Evolutionary conservation across 2,113 vertebrate species (phyloP).

Genomic region (Indri indri): DNA sequence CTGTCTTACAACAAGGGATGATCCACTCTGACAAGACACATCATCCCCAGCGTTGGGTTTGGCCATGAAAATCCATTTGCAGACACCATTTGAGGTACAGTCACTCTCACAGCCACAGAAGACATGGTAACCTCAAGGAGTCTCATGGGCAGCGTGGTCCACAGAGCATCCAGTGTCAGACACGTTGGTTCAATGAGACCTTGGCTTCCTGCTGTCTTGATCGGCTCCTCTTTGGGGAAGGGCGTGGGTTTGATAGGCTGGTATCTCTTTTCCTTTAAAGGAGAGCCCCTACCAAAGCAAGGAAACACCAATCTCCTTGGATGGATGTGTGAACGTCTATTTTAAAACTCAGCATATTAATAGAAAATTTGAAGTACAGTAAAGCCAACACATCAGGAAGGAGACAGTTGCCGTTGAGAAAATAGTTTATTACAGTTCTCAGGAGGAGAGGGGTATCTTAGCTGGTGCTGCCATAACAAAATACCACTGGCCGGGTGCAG

Average conservation of each 20-base stretch:
- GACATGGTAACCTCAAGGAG: background rate
- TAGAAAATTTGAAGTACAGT: background rate
- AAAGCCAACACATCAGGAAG: background rate
- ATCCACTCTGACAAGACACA: background rate
- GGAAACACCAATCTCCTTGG: background rate
- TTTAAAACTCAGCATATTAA: background rate
- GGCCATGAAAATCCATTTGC: background rate
- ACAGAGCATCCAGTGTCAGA: accelerated
- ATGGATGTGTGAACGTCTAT: background rate
- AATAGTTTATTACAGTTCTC: background rate
- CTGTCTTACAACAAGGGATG: background rate
- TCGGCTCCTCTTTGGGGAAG: background rate
- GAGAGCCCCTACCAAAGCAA: background rate
- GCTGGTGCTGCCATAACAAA: background rate
- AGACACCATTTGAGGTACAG: background rate
- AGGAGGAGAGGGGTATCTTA: background rate
- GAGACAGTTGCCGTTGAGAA: background rate
- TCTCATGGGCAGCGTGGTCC: background rate
- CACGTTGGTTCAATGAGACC: background rate
- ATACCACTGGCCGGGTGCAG: background rate
- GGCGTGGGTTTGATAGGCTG: background rate
- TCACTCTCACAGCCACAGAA: background rate
- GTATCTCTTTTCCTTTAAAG: background rate
- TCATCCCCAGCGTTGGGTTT: background rate
- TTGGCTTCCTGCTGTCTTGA: background rate